Conservation (phyloP, 2,113 vertebrate genomes). For the Aspidoscelis tigris region DNA sequence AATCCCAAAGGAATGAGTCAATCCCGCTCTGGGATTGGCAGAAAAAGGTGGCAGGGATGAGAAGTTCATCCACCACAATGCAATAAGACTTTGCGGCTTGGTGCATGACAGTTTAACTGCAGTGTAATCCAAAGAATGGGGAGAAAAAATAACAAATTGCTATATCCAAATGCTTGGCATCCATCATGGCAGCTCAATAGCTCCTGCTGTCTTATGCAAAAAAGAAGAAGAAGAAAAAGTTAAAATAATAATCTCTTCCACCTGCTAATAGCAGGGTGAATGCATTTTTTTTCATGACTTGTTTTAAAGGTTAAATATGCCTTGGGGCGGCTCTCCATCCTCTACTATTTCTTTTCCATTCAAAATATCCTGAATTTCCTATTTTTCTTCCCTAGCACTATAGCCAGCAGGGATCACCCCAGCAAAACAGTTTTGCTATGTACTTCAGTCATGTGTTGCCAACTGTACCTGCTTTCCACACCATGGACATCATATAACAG, state of each 20-base stretch:
- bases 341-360: no score
- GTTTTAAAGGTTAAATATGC: not conserved
- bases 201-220: not conserved
- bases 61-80: conserved; percentile 38
- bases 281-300: not conserved
- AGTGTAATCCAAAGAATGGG: conserved; percentile 6
- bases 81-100: conserved; percentile 25
- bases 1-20: conserved; percentile 43
- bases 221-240: not conserved
- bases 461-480: no score
- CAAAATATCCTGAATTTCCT: no score
- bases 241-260: no score
- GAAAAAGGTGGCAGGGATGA: conserved; percentile 32
- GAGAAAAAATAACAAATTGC: conserved; percentile 10
- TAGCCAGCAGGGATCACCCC: no score
- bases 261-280: not conserved
- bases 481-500: no score
- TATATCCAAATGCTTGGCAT: conserved; percentile 29
- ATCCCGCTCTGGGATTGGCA: conserved; percentile 30
- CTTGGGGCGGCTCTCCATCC: no score
- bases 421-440: no score
- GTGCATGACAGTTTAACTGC: conserved; percentile 29
- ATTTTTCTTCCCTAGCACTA: no score
- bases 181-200: conserved; percentile 12
- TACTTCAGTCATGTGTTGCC: no score